Conservation (phyloP, 2,888 invertebrate genomes). For the Ommatoiulus sabulosus region DNA sequence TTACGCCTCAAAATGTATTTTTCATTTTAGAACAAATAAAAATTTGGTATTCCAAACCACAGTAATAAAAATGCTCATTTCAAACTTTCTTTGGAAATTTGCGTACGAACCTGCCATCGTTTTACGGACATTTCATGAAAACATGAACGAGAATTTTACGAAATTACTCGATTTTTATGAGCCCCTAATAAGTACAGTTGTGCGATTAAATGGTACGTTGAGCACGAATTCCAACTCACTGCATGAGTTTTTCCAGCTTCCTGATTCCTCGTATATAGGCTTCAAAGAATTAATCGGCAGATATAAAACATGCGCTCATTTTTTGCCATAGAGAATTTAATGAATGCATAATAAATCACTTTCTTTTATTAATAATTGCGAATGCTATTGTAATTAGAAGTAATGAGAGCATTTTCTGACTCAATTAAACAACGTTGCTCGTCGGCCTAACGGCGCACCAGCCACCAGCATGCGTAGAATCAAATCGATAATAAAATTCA, state of each 20-base stretch:
- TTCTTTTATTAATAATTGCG: slow-evolving; percentile 4
- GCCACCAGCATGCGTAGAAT: slow-evolving; percentile 4
- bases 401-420: slow-evolving; percentile 24
- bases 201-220: background rate
- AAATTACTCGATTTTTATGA: too few relatives aligned
- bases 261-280: background rate
- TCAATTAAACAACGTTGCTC: slow-evolving; percentile 17
- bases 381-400: slow-evolving; percentile 6
- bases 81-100: too few relatives aligned
- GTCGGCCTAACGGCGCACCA: background rate
- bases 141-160: too few relatives aligned
- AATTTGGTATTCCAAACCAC: too few relatives aligned
- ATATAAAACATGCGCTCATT: background rate
- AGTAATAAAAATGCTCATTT: too few relatives aligned
- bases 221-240: background rate
- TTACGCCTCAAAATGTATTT: too few relatives aligned
- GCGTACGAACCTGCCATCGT: too few relatives aligned
- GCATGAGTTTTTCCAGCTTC: background rate
- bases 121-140: too few relatives aligned
- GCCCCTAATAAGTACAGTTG: too few relatives aligned
- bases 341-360: slow-evolving; percentile 21
- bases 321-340: background rate
- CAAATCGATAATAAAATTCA: slow-evolving; percentile 7
- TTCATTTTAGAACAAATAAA: too few relatives aligned
- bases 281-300: background rate